Evolutionary conservation across 2,888 invertebrate genomes (phyloP).

Genomic region (Eilema caniola): DNA sequence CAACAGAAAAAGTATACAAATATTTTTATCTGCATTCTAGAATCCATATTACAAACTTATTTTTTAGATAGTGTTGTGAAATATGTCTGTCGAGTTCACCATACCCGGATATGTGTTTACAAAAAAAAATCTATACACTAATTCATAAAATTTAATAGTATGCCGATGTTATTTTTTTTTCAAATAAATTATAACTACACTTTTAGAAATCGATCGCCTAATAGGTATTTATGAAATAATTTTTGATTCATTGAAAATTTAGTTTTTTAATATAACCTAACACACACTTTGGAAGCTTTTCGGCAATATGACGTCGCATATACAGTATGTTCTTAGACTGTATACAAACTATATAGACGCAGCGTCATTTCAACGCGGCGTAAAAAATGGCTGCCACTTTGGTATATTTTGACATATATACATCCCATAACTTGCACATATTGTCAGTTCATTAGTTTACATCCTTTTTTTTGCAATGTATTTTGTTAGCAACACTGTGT

Average conservation of each 20-base stretch:
- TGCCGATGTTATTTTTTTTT: constrained; percentile 42
- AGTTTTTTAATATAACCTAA: constrained; percentile 20
- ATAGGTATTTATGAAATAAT: constrained; percentile 39
- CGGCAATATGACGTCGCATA: constrained; percentile 19
- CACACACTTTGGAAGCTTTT: constrained; percentile 37
- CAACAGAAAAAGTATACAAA: background rate
- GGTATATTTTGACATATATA: no score
- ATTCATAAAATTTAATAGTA: constrained; percentile 45
- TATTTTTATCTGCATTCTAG: background rate
- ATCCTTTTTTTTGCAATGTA: no score
- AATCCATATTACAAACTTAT: background rate
- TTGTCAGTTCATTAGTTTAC: no score
- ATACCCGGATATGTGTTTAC: background rate
- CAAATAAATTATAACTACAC: constrained; percentile 46
- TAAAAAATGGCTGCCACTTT: no score
- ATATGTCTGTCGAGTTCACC: background rate
- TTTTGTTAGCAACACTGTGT: no score
- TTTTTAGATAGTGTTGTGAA: background rate
- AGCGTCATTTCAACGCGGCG: no score
- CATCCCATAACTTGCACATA: no score
- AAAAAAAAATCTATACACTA: constrained; percentile 24
- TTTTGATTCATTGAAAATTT: constrained; percentile 31
- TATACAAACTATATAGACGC: no score
- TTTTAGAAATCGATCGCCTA: constrained; percentile 54
- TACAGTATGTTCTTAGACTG: no score